Conservation (phyloP, 1,140 invertebrate species). For the Diplogasteroides magnus region DNA sequence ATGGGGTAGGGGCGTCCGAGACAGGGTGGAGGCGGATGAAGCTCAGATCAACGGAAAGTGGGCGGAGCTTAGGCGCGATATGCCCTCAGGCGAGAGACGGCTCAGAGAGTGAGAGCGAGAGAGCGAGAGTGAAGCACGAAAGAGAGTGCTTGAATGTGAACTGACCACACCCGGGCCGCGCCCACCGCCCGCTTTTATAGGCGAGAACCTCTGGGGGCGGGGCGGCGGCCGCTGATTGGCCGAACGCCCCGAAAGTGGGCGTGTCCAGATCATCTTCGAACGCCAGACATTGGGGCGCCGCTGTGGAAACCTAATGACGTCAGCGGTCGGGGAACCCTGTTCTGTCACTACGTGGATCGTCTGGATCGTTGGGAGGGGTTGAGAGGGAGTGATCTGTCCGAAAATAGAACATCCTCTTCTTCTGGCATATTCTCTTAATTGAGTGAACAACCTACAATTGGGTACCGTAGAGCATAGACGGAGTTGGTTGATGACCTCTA, state of each 20-base stretch:
- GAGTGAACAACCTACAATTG: background rate
- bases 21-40: background rate
- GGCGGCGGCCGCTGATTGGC: background rate
- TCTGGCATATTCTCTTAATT: background rate
- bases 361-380: background rate
- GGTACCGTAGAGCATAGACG: background rate
- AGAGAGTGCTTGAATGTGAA: no score
- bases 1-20: slow-evolving; percentile 2
- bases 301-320: no score
- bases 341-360: background rate
- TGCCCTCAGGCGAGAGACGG: background rate
- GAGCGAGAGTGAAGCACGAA: background rate
- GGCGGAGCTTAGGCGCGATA: background rate
- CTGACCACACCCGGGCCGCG: background rate
- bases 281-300: no score
- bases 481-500: background rate
- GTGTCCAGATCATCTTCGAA: background rate
- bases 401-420: background rate
- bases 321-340: background rate
- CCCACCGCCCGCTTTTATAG: background rate
- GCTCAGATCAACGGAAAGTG: background rate
- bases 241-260: background rate
- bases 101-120: background rate
- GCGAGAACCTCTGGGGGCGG: background rate
- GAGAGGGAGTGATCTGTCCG: background rate